Percentiles rank a stretch among this genome's conserved stretches.
phyloP scores from a whole-genome alignment of 1,140 invertebrate genomes.

The Formica selysi region DNA sequence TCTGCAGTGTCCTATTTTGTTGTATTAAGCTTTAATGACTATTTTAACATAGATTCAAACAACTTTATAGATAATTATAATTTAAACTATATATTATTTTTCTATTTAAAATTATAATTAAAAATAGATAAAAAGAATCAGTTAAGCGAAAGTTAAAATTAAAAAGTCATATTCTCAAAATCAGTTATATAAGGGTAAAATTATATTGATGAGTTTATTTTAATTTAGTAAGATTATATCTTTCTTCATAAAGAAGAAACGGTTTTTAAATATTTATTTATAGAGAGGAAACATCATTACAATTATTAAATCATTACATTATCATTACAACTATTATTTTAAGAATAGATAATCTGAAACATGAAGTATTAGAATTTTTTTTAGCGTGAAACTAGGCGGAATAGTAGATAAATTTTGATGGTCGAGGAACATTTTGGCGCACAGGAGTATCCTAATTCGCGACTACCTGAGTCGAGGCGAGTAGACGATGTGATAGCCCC shows the following conservation, averaged over 20 bases:
- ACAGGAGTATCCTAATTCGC: constrained; percentile 77
- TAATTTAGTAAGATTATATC: not conserved
- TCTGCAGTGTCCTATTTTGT: constrained; percentile 52
- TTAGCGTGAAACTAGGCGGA: constrained; percentile 20
- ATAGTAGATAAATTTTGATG: constrained; percentile 68
- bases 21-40: not conserved
- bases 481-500: constrained; percentile 58
- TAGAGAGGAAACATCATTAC: not conserved
- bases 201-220: not conserved
- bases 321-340: not conserved
- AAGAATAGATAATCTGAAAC: not conserved
- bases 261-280: not conserved
- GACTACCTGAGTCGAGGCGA: constrained; percentile 62
- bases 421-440: constrained; percentile 57
- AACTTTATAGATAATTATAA: not conserved
- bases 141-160: not conserved
- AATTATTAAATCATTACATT: not conserved
- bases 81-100: not conserved
- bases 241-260: not conserved
- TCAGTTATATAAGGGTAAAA: too few relatives aligned
- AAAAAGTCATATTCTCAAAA: not conserved
- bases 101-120: not conserved
- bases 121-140: not conserved
- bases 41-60: not conserved
- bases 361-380: constrained; percentile 14